Evolutionary conservation across 2,113 vertebrate species (phyloP).

Genomic region (Poeciliopsis occidentalis): DNA sequence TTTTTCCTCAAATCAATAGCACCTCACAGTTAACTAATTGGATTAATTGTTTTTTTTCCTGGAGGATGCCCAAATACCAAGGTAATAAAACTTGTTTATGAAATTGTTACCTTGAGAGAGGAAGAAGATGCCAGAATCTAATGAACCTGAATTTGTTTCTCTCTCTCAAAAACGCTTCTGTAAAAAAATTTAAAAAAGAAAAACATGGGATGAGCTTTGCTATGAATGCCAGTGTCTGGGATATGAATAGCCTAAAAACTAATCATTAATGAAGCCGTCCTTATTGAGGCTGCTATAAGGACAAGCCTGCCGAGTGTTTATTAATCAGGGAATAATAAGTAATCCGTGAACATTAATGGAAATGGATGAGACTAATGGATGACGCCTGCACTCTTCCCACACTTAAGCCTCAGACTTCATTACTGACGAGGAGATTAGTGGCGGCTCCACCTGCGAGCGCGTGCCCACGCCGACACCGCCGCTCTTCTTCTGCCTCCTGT

Average conservation of each 20-base stretch:
- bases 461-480: conserved; percentile 40
- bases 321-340: conserved; percentile 83
- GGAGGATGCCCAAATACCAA: conserved; percentile 69
- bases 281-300: conserved; percentile 73
- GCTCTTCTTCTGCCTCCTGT: conserved; percentile 42
- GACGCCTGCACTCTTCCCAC: conserved; percentile 68
- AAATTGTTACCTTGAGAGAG: conserved; percentile 73
- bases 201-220: conserved; percentile 43
- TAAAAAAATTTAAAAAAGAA: conserved; percentile 39
- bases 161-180: conserved; percentile 29
- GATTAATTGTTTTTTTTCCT: conserved; percentile 74
- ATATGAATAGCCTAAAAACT: conserved; percentile 75
- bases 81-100: conserved; percentile 74
- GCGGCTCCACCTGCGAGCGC: conserved; percentile 66
- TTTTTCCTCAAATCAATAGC: conserved; percentile 71
- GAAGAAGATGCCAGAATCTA: conserved; percentile 58
- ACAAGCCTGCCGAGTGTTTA: conserved; percentile 73
- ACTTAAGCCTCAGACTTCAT: conserved; percentile 78
- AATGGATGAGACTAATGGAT: conserved; percentile 78
- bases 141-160: conserved; percentile 51
- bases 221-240: conserved; percentile 59
- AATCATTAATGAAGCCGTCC: conserved; percentile 77
- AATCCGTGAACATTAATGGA: conserved; percentile 78
- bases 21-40: conserved; percentile 73
- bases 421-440: conserved; percentile 79